Base-by-base conservation (phyloP, 2,888 invertebrate species). In the Platerodrilus igneus region DNA sequence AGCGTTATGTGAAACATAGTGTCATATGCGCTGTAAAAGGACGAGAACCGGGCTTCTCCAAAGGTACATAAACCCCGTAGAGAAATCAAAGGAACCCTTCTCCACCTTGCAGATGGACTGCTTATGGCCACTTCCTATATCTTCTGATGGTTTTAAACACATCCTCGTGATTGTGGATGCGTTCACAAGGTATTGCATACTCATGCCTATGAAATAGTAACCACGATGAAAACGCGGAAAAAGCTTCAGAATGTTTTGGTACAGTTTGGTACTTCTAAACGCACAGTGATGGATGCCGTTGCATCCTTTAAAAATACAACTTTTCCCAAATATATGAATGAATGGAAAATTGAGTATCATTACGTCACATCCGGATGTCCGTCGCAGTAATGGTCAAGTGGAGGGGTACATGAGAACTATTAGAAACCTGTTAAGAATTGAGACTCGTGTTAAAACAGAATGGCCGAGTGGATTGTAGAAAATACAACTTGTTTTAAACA, bases 1-100 rank as follows among this genome's bases (percentile, higher is more conserved):
- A 45, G 26, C 35, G 36, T 10, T 58, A 58, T 25, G 20, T 53
- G 4, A 37, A 47, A 33, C 52, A 56, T 44, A 56, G 56, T 27
- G 27, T 55, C 2, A 21, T 53, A n/a, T 53, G 52, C 43, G 53
- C 45, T 7, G 48, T 19, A 53, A 55, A 27, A 52, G 53, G 31
- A 47, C 53, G 4, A 18, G 52, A 23, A 45, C 50, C 6, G 52
- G 46, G 9, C 50, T 44, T 10, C 30, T 51, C 10, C 48, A 44
- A 32, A 40, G 40, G 18, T 20, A 27, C 20, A 32, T 44, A 9
- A n/a, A 14, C 7, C 9, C 19, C 15, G 3, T 32, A 7, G 15
- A 16, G 17, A 46, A 38, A 14, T 35, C 42, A 4, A 4, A 9
- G n/a, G 25, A 16, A 10, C 42, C 45, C 9, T 14, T 48, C 18